Base-by-base conservation (phyloP, 2,113 vertebrate species). In the Bostrychus sinensis region DNA sequence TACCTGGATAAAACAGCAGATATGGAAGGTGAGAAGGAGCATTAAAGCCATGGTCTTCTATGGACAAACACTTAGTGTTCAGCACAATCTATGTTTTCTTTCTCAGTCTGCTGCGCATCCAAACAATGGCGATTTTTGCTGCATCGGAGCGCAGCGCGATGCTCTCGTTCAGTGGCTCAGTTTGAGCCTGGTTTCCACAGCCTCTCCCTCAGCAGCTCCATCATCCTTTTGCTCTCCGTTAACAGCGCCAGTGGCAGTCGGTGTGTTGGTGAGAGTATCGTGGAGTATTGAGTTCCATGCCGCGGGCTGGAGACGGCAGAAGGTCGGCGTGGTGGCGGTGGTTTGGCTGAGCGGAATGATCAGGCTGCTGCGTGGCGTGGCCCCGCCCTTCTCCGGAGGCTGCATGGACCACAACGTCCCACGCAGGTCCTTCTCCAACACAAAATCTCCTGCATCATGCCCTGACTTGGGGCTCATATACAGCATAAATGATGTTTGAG, bases 121-220 rank as follows among this genome's bases (percentile, higher is more conserved):
- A 87, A 90, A 92, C 91, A 92, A 92, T 89, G 87, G 87, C 83
- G 84, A 78, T 53, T 69, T 63, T 67, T 81, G 86, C 86, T 58
- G 88, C 83, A 88, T 78, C 84, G 79, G 81, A 82, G 64, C 77
- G 80, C 79, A 72, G 55, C 36, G 70, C 51, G 46, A 39, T 48
- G 50, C 63, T 64, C 36, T 11, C 22, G 30, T 48, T 37, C 19
- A 19, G 41, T 17, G 39, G 13, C 11, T 61, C 66, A 2, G 8
- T 53, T 17, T 42, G 71, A 56, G 17, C 14, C 4, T 17, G 0
- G 36, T 45, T 46, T 71, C 50, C 38, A 43, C 51, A 12, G 34
- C 28, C 41, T 28, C 42, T 0, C 8, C 53, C 3, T 14, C 59
- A 1, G 12, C 62, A 1, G n/a, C 63, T 0, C 19, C 63, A 11